A percentile compares a stretch with the other conserved stretches of the same genome.
Evolutionary conservation across 2,888 invertebrate species (phyloP).

Genomic region (Heliconius hortense): DNA sequence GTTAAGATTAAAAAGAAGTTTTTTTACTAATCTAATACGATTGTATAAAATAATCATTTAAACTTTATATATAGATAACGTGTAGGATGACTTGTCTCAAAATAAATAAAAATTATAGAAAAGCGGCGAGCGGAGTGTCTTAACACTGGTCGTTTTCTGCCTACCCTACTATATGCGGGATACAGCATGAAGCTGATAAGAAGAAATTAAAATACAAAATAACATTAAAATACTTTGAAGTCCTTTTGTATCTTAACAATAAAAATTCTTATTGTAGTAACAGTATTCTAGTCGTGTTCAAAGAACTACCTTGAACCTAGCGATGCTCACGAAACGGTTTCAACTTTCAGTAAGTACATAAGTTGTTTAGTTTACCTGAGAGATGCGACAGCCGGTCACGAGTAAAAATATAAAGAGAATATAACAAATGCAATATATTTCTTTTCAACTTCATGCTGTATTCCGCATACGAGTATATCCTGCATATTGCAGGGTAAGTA

Average conservation of each 20-base stretch:
- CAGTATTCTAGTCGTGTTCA: slow-evolving; percentile 29
- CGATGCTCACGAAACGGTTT: slow-evolving; percentile 15
- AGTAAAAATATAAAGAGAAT: not conserved
- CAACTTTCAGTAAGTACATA: slow-evolving; percentile 17
- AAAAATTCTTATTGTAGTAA: slow-evolving; percentile 4
- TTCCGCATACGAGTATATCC: too few species aligned
- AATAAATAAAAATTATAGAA: too few species aligned
- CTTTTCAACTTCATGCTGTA: too few species aligned
- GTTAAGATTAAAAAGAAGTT: not conserved
- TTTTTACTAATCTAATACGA: not conserved
- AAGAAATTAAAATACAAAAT: not conserved
- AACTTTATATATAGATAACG: too few species aligned
- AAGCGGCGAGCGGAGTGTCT: too few species aligned
- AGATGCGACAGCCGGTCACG: slow-evolving; percentile 1
- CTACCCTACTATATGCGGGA: too few species aligned
- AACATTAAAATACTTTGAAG: not conserved
- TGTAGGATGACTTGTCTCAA: too few species aligned
- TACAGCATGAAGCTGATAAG: too few species aligned
- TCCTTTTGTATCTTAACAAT: not conserved
- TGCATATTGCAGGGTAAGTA: too few species aligned
- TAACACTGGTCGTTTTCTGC: too few species aligned
- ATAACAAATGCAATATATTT: not conserved
- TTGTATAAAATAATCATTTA: not conserved
- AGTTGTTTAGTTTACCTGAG: slow-evolving; percentile 22
- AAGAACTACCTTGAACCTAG: slow-evolving; percentile 20